phyloP scores from a whole-genome alignment of 2,888 invertebrate species.

The Arge pagana region DNA sequence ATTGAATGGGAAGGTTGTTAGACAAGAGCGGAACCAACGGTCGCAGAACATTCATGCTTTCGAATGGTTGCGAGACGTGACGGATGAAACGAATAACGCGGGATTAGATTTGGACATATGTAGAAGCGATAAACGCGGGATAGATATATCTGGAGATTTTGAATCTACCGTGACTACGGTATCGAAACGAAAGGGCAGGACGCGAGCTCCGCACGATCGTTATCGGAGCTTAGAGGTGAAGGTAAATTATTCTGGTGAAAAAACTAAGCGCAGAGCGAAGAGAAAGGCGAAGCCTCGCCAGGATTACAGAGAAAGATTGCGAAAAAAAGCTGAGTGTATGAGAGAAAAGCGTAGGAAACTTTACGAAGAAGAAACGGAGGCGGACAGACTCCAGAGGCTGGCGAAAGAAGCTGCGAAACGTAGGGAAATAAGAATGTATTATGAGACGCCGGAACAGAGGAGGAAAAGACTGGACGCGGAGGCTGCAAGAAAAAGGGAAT shows the following conservation, averaged over 20 bases:
- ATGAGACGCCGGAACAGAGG: slow-evolving; percentile 46
- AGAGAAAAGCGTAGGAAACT: slow-evolving; percentile 43
- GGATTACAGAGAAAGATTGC: slow-evolving; percentile 38
- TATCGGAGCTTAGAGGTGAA: slow-evolving; percentile 23
- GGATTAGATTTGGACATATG: slow-evolving; percentile 27
- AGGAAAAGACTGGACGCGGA: slow-evolving; percentile 46
- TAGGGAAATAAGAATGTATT: slow-evolving; percentile 47
- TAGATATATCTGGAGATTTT: slow-evolving; percentile 28
- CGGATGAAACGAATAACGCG: slow-evolving; percentile 21
- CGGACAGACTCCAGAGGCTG: slow-evolving; percentile 37
- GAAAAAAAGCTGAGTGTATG: slow-evolving; percentile 43
- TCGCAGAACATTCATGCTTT: slow-evolving; percentile 33
- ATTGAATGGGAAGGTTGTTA: slow-evolving; percentile 37
- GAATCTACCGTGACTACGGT: slow-evolving; percentile 27
- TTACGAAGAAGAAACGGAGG: slow-evolving; percentile 41
- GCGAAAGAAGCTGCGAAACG: slow-evolving; percentile 43
- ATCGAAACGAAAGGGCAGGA: slow-evolving; percentile 28
- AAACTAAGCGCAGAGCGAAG: slow-evolving; percentile 29
- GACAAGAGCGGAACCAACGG: slow-evolving; percentile 35
- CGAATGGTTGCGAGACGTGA: slow-evolving; percentile 35
- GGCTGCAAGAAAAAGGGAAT: slow-evolving; percentile 46
- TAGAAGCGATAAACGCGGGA: slow-evolving; percentile 26
- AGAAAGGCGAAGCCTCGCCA: slow-evolving; percentile 26
- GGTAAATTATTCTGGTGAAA: slow-evolving; percentile 19
- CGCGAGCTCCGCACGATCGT: slow-evolving; percentile 14